Evolutionary conservation across 2,113 vertebrate genomes (phyloP).

Genomic region (Equus quagga): DNA sequence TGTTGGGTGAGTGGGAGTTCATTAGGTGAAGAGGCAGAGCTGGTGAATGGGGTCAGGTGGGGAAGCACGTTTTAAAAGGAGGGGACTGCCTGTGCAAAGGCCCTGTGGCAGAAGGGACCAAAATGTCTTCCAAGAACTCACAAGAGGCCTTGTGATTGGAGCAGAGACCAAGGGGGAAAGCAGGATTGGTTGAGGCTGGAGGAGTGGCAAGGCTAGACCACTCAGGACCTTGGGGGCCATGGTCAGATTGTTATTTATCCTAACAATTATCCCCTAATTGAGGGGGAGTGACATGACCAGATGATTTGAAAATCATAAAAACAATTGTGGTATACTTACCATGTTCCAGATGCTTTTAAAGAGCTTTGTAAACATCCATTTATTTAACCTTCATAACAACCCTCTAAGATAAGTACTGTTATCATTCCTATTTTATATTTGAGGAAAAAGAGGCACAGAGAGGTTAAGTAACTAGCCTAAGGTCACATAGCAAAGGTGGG

Average conservation of each 20-base stretch:
- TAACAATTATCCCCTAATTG: neutral
- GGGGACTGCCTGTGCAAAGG: neutral
- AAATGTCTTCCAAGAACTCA: neutral
- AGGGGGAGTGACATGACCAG: neutral
- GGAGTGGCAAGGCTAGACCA: neutral
- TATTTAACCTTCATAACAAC: neutral
- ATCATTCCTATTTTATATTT: neutral
- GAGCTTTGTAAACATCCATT: neutral
- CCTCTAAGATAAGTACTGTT: neutral
- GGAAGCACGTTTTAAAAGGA: neutral
- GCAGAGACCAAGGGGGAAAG: neutral
- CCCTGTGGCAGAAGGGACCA: neutral
- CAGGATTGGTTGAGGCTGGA: neutral
- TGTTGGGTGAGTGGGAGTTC: neutral
- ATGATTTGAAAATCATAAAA: conserved; percentile 25
- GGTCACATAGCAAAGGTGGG: neutral
- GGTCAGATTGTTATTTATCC: neutral
- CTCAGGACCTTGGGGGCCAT: neutral
- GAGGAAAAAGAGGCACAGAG: neutral
- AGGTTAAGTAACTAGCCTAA: neutral
- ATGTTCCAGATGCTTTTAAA: neutral
- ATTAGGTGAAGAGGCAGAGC: neutral
- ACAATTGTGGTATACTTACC: neutral
- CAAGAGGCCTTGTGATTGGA: neutral
- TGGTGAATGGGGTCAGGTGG: neutral